phyloP scores from a whole-genome alignment of 2,888 invertebrate species.

The Chalcis sispes region DNA sequence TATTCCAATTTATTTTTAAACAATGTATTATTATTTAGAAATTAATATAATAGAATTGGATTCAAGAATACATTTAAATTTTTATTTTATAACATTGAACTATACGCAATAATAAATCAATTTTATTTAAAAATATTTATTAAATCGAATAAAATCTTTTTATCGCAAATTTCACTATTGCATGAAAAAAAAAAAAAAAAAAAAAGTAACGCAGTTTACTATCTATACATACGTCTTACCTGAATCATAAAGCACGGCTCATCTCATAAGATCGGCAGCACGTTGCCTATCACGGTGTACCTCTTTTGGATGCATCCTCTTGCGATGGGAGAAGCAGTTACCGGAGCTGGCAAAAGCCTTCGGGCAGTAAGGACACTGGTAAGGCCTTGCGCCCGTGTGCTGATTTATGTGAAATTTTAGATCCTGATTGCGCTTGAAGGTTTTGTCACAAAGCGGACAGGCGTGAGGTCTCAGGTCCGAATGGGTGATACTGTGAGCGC shows the following conservation, averaged over 20 bases:
- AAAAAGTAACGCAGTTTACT: no score
- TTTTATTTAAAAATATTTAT: no score
- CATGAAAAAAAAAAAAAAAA: no score
- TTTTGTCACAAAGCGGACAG: slow-evolving; percentile 83
- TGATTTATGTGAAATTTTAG: slow-evolving; percentile 87
- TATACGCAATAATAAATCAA: no score
- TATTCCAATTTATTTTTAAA: no score
- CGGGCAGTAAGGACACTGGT: slow-evolving; percentile 85
- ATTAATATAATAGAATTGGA: no score
- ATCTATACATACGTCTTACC: no score
- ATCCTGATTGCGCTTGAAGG: slow-evolving; percentile 85
- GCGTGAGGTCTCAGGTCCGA: slow-evolving; percentile 83
- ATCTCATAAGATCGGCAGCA: slow-evolving; percentile 79
- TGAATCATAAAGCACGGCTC: slow-evolving; percentile 66
- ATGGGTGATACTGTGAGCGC: slow-evolving; percentile 84
- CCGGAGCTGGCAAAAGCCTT: slow-evolving; percentile 84
- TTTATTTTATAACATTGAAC: no score
- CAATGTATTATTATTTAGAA: no score
- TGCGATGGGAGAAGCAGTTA: slow-evolving; percentile 85
- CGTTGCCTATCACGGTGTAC: slow-evolving; percentile 79
- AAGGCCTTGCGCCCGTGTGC: slow-evolving; percentile 85
- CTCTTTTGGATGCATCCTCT: slow-evolving; percentile 83
- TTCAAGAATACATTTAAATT: no score
- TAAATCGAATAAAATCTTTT: no score
- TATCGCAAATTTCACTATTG: no score